phyloP scores from a whole-genome alignment of 2,888 invertebrate species.

The Lomographa bimaculata region DNA sequence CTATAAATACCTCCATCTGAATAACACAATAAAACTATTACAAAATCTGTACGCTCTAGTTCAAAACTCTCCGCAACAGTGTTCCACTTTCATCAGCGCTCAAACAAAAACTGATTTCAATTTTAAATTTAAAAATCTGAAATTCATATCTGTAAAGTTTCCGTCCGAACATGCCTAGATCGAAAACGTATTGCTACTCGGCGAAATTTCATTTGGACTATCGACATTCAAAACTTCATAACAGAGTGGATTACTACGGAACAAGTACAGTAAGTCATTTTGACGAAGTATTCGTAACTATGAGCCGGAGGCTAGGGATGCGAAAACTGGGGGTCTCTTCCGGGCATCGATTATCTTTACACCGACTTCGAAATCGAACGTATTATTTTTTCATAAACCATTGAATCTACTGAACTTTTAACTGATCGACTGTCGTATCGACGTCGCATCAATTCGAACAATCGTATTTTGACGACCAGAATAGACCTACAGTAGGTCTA shows the following conservation, averaged over 20 bases:
- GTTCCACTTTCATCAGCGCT: conserved; percentile 20
- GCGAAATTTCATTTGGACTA: conserved; percentile 21
- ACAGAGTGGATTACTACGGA: conserved; percentile 22
- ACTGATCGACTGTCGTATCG: no score
- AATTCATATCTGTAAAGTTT: conserved; percentile 29
- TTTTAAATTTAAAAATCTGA: conserved; percentile 34
- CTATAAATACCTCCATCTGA: no score
- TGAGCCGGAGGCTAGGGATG: conserved; percentile 11
- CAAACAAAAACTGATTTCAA: conserved; percentile 35
- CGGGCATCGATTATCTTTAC: no score
- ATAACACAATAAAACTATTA: conserved; percentile 6
- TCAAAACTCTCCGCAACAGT: conserved; percentile 5
- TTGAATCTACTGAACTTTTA: no score
- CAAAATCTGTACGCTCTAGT: conserved; percentile 1
- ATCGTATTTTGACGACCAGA: no score
- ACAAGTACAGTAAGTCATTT: conserved; percentile 30
- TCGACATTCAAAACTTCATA: conserved; percentile 18
- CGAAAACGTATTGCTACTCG: conserved; percentile 10
- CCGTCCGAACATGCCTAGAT: conserved; percentile 7
- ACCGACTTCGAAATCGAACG: no score
- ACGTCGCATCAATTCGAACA: no score
- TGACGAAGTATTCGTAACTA: conserved; percentile 25
- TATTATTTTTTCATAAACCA: no score
- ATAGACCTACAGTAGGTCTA: no score
- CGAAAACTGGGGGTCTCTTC: no score